Base-by-base conservation (phyloP, 2,113 vertebrate species). In the Cairina moschata region DNA sequence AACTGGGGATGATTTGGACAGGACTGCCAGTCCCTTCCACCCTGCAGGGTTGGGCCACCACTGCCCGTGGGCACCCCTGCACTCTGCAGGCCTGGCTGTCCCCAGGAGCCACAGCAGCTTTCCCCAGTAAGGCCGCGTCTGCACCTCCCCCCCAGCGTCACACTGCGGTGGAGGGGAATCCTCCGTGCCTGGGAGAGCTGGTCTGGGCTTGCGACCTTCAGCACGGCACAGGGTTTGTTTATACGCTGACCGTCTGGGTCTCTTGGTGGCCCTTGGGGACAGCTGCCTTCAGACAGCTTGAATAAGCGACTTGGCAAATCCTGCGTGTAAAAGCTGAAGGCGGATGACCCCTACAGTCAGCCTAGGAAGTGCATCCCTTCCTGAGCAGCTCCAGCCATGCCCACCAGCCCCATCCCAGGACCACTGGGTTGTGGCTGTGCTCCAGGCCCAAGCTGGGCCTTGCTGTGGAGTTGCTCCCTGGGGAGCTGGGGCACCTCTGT, bases 291-390 rank as follows among this genome's bases (percentile, higher is more conserved):
- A 12, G 29, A 63, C 46, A 52, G 63, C 38, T 67, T 55, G 46
- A 16, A 4, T 0, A 9, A 48, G 31, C 1, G 1, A 62, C 20
- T 8, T 59, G 75, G n/a, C 28, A 9, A 44, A 40, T 18, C 34
- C 29, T 44, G 4, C 5, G 1, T 5, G 76, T 42, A 96, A 96
- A 92, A 95, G 60, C 94, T 95, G 93, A 88, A 85, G 86, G 82
- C 92, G 95, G 91, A 95, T 76, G 95, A 97, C 93, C 89, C 82
- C 97, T 96, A 96, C 55, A 97, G 96, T 79, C 91, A 90, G 85
- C 59, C 79, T 29, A 7, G 67, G 85, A 86, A 94, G 95, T 42
- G 14, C 62, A 68, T 36, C 42, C 56, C 73, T n/a, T 34, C 66
- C 69, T 16, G 13, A 68, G 77, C 48, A 44, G 62, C 67, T 76